Conservation (phyloP, 1,140 invertebrate genomes). For the Zaprionus lachaisei region DNA sequence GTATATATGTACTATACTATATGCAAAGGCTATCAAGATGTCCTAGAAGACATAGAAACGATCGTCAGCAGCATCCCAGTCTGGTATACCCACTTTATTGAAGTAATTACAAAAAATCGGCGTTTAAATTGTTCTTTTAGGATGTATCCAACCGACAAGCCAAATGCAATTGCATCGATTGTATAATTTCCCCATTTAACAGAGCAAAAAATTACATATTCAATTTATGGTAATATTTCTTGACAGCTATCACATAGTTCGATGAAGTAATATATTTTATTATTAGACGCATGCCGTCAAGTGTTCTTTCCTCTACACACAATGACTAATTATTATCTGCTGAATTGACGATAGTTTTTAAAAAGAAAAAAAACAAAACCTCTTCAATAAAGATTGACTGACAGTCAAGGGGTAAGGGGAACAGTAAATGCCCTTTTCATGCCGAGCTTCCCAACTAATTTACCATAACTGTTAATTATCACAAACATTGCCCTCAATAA, state of each 20-base stretch:
- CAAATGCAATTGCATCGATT: conserved; percentile 38
- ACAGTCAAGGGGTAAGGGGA: no score
- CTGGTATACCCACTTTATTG: background rate
- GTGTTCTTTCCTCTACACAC: background rate
- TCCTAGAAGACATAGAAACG: background rate
- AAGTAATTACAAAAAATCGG: background rate
- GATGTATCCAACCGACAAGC: conserved; percentile 14
- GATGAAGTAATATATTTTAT: conserved; percentile 63
- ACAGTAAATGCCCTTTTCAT: no score
- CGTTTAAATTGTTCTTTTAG: background rate
- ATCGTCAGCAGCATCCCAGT: background rate
- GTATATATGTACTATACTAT: background rate
- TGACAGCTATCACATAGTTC: conserved; percentile 51
- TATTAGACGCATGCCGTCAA: conserved; percentile 56
- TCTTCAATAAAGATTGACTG: background rate
- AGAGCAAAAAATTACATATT: conserved; percentile 47
- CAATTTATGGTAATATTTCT: conserved; percentile 41
- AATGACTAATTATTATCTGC: conserved; percentile 19
- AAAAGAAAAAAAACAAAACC: background rate
- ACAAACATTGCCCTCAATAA: conserved; percentile 4
- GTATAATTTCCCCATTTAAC: conserved; percentile 46
- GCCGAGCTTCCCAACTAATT: background rate
- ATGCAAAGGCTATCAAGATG: background rate
- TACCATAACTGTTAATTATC: background rate
- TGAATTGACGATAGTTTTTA: conserved; percentile 14